Base-by-base conservation (phyloP, 2,113 vertebrate species). In the Pluvianellus socialis region DNA sequence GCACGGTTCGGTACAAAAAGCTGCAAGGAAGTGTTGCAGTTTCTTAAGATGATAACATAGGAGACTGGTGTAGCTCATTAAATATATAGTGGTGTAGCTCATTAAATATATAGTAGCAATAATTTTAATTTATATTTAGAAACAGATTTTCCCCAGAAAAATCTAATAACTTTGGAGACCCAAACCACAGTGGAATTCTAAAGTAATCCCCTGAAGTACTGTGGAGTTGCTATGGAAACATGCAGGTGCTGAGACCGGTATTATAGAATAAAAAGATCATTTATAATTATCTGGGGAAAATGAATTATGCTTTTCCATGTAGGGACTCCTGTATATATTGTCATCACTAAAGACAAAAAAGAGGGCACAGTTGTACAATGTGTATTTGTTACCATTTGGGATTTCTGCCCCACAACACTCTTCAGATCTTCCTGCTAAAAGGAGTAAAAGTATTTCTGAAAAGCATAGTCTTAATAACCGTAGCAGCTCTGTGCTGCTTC, bases 211-310 rank as follows among this genome's bases (percentile, higher is more conserved):
- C 56, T 79, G 14, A 79, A 91, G 52, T 89, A 32, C 22, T 81
- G 61, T 84, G 73, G 61, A 91, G 80, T 91, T 86, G 76, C 91
- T 92, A 72, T 93, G 86, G 92, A 92, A 84, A 92, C 72, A 38
- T 33, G 63, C 79, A 94, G 86, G 65, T 86, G 56, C 72, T 92
- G 52, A 81, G 65, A 55, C 44, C 4, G 6, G 61, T 59, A 79
- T 5, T 63, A 35, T 45, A 52, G 56, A 89, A 52, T 86, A 89
- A 88, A 92, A 93, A 62, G 23, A 86, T 75, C 0, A 49, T 63
- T 74, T 91, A 33, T 74, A 74, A 63, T 93, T 80, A 72, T 45
- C 28, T 74, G 47, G 35, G 44, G 27, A 0, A 45, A 96, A 90
- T 35, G 0, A 66, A 45, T 79, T 83, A 32, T 26, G 35, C 30